phyloP scores from a whole-genome alignment of 2,797 vertebrate species.

The Amphiprion clarkii region DNA sequence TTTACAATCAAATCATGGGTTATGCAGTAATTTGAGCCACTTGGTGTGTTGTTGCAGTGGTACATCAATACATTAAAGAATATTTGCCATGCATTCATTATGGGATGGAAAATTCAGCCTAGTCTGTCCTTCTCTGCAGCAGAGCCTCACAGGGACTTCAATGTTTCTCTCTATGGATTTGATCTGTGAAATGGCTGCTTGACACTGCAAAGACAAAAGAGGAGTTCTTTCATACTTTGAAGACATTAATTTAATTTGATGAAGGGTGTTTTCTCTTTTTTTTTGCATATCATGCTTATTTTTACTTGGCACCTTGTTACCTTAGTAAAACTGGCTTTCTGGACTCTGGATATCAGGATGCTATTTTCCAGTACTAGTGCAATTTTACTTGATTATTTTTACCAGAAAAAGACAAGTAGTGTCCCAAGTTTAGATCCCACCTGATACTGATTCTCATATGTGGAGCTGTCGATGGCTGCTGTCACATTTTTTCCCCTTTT shows the following conservation, averaged over 20 bases:
- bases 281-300: neutral
- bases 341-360: conserved; percentile 5
- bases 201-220: conserved; percentile 38
- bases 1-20: conserved; percentile 55
- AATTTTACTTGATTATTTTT: conserved; percentile 50
- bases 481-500: conserved; percentile 50
- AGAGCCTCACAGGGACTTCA: conserved; percentile 34
- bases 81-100: conserved; percentile 71
- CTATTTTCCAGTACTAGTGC: conserved; percentile 11
- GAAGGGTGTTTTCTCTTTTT: neutral
- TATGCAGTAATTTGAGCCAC: conserved; percentile 60
- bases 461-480: conserved; percentile 73
- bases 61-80: conserved; percentile 65
- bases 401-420: conserved; percentile 45
- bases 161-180: conserved; percentile 27
- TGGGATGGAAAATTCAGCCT: conserved; percentile 63
- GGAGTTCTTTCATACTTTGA: conserved; percentile 11
- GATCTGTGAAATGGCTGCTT: conserved; percentile 70
- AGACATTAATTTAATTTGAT: neutral
- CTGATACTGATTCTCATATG: conserved; percentile 64
- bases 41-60: conserved; percentile 40
- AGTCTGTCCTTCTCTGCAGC: conserved; percentile 9
- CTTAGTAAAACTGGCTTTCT: conserved; percentile 16
- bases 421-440: conserved; percentile 48
- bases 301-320: conserved; percentile 20